Evolutionary conservation across 2,888 invertebrate species (phyloP).

Genomic region (Drosophila nigricruria): DNA sequence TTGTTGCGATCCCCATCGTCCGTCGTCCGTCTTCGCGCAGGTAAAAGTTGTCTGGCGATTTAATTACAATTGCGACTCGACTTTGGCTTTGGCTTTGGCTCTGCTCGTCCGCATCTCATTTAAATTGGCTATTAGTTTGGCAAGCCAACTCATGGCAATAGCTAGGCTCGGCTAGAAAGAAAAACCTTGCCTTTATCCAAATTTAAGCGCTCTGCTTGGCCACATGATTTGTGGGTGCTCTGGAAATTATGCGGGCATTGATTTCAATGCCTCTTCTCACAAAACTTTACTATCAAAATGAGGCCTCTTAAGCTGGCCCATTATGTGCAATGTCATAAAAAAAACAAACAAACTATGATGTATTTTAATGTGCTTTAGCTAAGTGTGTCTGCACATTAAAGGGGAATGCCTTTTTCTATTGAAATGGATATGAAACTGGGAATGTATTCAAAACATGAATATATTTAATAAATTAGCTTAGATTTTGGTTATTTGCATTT

Average conservation of each 20-base stretch:
- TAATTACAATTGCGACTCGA: slow-evolving; percentile 73
- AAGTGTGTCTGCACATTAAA: not conserved
- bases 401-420: not conserved
- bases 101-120: slow-evolving; percentile 59
- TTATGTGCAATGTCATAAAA: slow-evolving; percentile 19
- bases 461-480: too few species aligned
- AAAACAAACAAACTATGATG: slow-evolving; percentile 10
- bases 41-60: slow-evolving; percentile 69
- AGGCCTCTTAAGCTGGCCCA: slow-evolving; percentile 1
- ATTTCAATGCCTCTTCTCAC: slow-evolving; percentile 33
- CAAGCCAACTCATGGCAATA: slow-evolving; percentile 22
- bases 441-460: not conserved
- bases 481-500: not conserved
- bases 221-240: slow-evolving; percentile 59
- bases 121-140: slow-evolving; percentile 73
- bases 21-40: slow-evolving; percentile 17
- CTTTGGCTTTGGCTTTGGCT: slow-evolving; percentile 41
- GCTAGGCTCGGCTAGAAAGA: slow-evolving; percentile 28
- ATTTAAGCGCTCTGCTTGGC: slow-evolving; percentile 29
- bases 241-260: slow-evolving; percentile 39
- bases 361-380: not conserved
- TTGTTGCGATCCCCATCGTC: slow-evolving; percentile 4
- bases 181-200: slow-evolving; percentile 29
- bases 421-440: not conserved
- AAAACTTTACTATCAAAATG: slow-evolving; percentile 12